These are phyloP conservation scores for Dasysyrphus albostriatus DNA, from an alignment of 2,888 invertebrate species.

Conservation along the genomic window DNA sequence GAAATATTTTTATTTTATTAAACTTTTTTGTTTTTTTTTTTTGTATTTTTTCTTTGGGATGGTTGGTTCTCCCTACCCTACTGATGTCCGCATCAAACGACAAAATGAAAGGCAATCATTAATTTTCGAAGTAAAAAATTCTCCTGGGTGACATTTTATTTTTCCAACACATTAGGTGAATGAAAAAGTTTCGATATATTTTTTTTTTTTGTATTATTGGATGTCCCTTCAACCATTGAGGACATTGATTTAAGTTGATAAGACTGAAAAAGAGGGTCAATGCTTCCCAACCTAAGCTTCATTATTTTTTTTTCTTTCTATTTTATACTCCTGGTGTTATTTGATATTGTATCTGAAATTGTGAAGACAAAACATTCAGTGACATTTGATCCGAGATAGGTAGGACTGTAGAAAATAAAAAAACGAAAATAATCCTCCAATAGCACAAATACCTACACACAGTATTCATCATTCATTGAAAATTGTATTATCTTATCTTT, in stretches of 20 bases:
- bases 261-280: constrained; percentile 25
- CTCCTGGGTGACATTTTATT: constrained; percentile 47
- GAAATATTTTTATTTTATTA: constrained; percentile 28
- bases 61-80: constrained; percentile 11
- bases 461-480: constrained; percentile 5
- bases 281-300: constrained; percentile 21
- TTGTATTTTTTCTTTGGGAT: not conserved
- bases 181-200: constrained; percentile 45
- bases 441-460: no score
- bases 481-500: constrained; percentile 16
- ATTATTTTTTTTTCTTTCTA: not conserved
- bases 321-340: constrained; percentile 2
- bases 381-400: constrained; percentile 5
- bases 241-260: constrained; percentile 66
- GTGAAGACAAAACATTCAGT: constrained; percentile 2
- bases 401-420: not conserved
- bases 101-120: constrained; percentile 45
- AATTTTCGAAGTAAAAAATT: constrained; percentile 47
- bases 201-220: constrained; percentile 21
- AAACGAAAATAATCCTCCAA: constrained; percentile 1
- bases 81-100: constrained; percentile 32
- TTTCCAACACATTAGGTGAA: constrained; percentile 55
- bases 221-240: constrained; percentile 35
- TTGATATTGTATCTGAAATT: not conserved
- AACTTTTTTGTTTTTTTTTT: no score